Evolutionary conservation across 2,888 invertebrate genomes (phyloP), one percentile per base, ranked within the genome.

Genomic region (Dorcus hopei): DNA sequence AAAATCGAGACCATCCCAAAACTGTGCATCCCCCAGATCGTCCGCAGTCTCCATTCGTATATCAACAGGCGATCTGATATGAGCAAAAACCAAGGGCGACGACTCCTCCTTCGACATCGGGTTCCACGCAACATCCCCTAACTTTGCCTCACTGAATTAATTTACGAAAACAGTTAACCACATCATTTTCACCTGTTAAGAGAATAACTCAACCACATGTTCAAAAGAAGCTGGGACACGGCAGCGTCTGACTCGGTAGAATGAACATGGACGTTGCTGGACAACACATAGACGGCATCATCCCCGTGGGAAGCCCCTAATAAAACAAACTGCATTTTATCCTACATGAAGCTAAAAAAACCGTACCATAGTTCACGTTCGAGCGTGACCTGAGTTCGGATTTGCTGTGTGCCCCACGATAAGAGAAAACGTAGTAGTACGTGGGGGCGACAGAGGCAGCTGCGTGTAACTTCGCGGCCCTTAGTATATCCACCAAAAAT

Each of bases 241-340:
- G 78, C 74, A n/a, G 68, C 65, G 63, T 87, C 87, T 1, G 80
- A 73, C 1, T 76, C 65, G 9, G 68, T 75, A 0, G 76, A 74
- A 3, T 75, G 70, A 7, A 77, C 71, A 61, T 79, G 70, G 11
- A 77, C 61, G 42, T 63, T 68, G 7, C 71, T 74, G 16, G 80
- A 80, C 65, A 85, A 77, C n/a, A 87, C 71, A 45, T 81, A 80
- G 11, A 81, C 64, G 0, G 83, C 78, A 64, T 88, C 87, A 63
- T 88, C 87, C 0, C 80, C 86, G 71, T 88, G 87, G 62, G 83
- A 80, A n/a, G 82, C 83, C 68, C 89, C 89, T 85, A 55, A 42
- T 42, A 42, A 42, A 42, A 42, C 5, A 42, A 14, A 14, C 6
- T 41, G n/a, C 14, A 41, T 41, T 41, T 41, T 41, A 41, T 41